Evolutionary conservation across 2,797 vertebrate genomes (phyloP).

Genomic region (Malurus splendens): DNA sequence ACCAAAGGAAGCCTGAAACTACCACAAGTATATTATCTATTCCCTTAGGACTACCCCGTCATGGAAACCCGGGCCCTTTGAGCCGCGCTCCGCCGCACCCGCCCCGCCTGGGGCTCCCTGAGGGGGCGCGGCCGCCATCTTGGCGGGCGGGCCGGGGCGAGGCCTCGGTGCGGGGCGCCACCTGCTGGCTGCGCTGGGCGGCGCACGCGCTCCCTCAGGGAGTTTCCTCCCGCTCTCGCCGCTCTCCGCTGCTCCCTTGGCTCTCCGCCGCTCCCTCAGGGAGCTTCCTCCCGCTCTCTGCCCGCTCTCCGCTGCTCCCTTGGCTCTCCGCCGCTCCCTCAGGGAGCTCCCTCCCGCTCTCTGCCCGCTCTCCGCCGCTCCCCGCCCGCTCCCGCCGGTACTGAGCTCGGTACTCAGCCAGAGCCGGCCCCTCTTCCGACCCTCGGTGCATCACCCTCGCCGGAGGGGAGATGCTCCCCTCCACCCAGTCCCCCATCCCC

Average conservation of each 20-base stretch:
- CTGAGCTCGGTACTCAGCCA: neutral
- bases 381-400: too few species aligned
- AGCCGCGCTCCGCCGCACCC: neutral
- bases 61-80: accelerated
- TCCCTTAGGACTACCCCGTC: neutral
- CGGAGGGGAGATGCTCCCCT: neutral
- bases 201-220: neutral
- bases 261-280: too few species aligned
- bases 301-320: too few species aligned
- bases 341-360: too few species aligned
- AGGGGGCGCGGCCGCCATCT: neutral
- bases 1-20: neutral
- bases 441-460: neutral
- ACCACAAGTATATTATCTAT: accelerated
- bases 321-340: too few species aligned
- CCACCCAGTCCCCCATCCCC: neutral
- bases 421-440: neutral
- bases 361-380: too few species aligned
- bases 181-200: neutral
- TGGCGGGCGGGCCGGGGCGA: neutral
- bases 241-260: too few species aligned
- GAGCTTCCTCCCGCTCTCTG: too few species aligned
- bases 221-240: too few species aligned
- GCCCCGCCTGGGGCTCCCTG: neutral
- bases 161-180: neutral